Base-by-base conservation (phyloP, 2,797 vertebrate species). In the Sandelia bainsii region DNA sequence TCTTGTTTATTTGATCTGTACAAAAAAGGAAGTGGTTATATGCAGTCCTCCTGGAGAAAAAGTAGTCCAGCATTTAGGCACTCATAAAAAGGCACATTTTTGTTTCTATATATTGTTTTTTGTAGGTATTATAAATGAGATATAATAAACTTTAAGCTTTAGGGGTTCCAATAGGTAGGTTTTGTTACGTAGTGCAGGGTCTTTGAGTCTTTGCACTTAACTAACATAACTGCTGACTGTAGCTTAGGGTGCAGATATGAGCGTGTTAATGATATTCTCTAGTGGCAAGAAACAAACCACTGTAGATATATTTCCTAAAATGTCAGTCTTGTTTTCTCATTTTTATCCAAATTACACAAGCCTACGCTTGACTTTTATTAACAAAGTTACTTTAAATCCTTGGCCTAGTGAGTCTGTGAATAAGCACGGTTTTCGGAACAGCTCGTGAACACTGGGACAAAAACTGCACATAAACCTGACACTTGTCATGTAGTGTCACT, bases 401-500 rank as follows among this genome's bases (percentile, higher is more conserved):
- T 11, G 14, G 27, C 7, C 4, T 39, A 54, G 8, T 5, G 52
- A 52, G 16, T 37, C 20, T 54, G 8, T 40, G 7, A 62, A 44
- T 40, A 46, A 51, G 53, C 19, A 27, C 39, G 19, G 8, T 66
- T 62, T 16, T 34, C 12, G 7, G 32, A 16, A 1, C 52, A 1
- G 8, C 32, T 56, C 37, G 8, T 52, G 23, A 77, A 39, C n/a
- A 23, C 12, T 12, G 37, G 32, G 4, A 39, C 37, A 39, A 4
- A 39, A 39, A 34, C 52, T 83, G 42, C 17, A 56, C 25, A 32
- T 3, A 64, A 62, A 71, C 17, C 48, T 6, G 20, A 63, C 3
- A n/a, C n/a, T n/a, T 62, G 75, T 71, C 64, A 42, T 79, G 46
- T 53, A 69, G 57, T 58, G 63, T 79, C 75, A 77, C 61, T 73